Base-by-base conservation (phyloP, 1,140 invertebrate species). In the Drosophila funebris region DNA sequence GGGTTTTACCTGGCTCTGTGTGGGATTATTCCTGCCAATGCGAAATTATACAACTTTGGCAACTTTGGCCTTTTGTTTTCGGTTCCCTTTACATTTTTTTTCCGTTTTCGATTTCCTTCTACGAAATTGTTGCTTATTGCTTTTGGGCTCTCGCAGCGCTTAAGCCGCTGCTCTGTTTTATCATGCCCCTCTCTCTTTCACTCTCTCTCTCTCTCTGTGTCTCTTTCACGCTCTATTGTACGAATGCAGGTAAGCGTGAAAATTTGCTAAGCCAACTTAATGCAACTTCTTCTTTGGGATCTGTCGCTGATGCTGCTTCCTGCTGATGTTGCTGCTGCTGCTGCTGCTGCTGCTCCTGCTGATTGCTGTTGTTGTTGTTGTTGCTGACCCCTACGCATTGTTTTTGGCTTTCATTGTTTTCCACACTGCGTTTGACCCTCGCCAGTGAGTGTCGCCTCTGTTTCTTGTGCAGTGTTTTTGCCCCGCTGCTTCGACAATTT, bases 21-120 rank as follows among this genome's bases (percentile, higher is more conserved):
- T 84, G 84, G 83, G 83, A 87, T 87, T 87, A 87, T 78, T 74
- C 68, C 83, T 88, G 79, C 83, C 78, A 88, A 87, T 88, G 83
- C 83, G 83, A 87, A 87, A 87, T 87, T 87, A 83, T 87, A 82
- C 83, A 87, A 88, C 72, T 87, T 87, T 62, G 64, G 66, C 66
- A 69, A 69, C 66, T 74, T 50, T 69, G 66, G 72, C 72, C 66
- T 74, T 60, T 61, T 68, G 62, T 67, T 73, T 73, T 54, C 57
- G 22, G 24, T 58, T 60, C 37, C 60, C 33, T 50, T 61, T 36
- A 39, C 58, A 14, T 37, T 61, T 33, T 27, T 48, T 53, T 14
- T 73, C 67, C 62, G 43, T 57, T 56, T 68, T 75, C 41, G 44
- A 69, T 74, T 76, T 76, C 58, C 63, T 87, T 81, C 74, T 68